phyloP scores from a whole-genome alignment of 2,797 vertebrate genomes.

The Anomalospiza imberbis region DNA sequence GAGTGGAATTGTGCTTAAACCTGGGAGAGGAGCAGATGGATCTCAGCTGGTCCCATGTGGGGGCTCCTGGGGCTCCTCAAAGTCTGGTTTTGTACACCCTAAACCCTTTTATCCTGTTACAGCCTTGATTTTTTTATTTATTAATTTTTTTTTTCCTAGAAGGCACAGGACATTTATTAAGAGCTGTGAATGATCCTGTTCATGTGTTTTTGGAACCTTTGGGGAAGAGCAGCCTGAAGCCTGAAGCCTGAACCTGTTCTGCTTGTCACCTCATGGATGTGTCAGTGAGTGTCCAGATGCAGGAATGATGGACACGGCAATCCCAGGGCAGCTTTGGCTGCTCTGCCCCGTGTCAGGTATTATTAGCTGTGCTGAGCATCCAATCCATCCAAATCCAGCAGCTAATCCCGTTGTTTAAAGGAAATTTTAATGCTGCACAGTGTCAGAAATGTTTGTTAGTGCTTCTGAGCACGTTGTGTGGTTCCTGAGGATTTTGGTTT shows the following conservation, averaged over 20 bases:
- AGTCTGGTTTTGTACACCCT: background rate
- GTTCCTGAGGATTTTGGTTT: background rate
- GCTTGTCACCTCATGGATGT: background rate
- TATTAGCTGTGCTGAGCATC: background rate
- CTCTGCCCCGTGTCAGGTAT: background rate
- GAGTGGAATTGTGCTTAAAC: background rate
- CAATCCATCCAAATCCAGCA: background rate
- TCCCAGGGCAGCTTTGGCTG: background rate
- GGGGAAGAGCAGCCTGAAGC: background rate
- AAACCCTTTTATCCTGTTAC: background rate
- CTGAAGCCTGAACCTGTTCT: background rate
- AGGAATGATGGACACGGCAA: background rate
- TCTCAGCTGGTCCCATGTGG: background rate
- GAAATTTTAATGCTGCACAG: background rate
- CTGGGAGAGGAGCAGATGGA: background rate
- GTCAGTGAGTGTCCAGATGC: background rate
- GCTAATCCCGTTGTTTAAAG: slow-evolving; percentile 5
- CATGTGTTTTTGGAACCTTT: background rate
- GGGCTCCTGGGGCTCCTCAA: background rate
- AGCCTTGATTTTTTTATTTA: background rate
- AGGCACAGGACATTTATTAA: background rate
- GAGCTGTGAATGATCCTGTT: background rate
- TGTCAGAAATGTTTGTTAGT: background rate
- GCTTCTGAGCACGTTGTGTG: background rate
- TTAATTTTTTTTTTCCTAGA: background rate